Base-by-base conservation (phyloP, 1,140 invertebrate species). In the Campoletis sonorensis region DNA sequence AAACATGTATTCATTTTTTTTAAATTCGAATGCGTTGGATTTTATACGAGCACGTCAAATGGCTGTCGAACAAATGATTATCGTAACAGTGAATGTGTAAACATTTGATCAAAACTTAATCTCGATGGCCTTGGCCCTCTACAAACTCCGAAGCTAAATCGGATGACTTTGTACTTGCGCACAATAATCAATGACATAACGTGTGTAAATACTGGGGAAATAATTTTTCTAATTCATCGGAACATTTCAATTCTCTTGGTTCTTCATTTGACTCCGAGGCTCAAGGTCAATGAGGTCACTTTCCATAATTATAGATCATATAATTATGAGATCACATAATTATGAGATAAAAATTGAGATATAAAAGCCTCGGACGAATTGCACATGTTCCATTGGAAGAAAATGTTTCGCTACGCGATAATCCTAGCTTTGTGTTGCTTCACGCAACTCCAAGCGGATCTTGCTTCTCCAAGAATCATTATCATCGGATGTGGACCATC, bases 401-500 rank as follows among this genome's bases (percentile, higher is more conserved):
- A 70, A 23, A 70, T 70, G 1, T 72, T 73, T 0, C 37, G 15
- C 67, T 70, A 70, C 67, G 27, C 13, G 30, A 70, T 70, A 70
- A 33, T 70, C 67, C 15, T 33, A 30, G 27, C 18, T 70, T 70
- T 27, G 13, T 70, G 67, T 15, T 70, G 67, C n/a, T 33, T 70
- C 1, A 0, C 23, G 5, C 67, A 33, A 70, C 27, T 33, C 11
- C 67, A 21, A 27, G 67, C 67, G 4, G 18, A 15, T 30, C 30
- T 37, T 7, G 16, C 18, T 13, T n/a, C 30, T 68, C 61, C 79
- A 16, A 70, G 58, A 27, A 64, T 72, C 1, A 72, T 79, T 21
- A 68, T 83, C 70, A 33, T 78, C 58, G 79, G 72, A 54, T 33
- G 49, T 51, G 80, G 58, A 18, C 30, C 49, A 30, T 37, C 71